Percentiles rank a stretch among this genome's conserved stretches.
Conservation (phyloP, 2,888 invertebrate genomes). For the Thysanoteuthis rhombus region DNA sequence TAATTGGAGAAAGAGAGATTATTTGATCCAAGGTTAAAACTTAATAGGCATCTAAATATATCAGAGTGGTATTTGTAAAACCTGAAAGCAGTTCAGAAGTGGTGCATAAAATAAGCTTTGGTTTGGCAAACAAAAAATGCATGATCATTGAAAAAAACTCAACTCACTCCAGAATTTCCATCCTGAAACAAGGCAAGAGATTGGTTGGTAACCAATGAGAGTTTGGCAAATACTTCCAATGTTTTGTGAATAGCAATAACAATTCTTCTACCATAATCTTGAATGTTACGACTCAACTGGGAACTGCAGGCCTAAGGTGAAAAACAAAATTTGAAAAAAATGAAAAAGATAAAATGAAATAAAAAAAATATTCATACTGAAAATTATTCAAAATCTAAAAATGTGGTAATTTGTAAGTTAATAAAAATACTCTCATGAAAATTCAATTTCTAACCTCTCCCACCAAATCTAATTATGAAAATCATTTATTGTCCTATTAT, state of each 20-base stretch:
- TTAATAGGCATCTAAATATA: too few relatives aligned
- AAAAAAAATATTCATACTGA: too few relatives aligned
- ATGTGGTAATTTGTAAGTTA: too few relatives aligned
- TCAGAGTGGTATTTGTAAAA: not conserved
- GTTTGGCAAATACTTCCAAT: not conserved
- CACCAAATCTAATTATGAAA: too few relatives aligned
- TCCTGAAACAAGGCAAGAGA: not conserved
- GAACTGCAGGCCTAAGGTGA: not conserved
- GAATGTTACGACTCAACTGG: not conserved
- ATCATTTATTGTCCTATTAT: too few relatives aligned
- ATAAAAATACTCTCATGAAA: too few relatives aligned
- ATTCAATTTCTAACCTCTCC: too few relatives aligned
- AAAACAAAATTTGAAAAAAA: not conserved
- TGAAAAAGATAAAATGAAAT: too few relatives aligned
- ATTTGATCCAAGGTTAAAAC: too few relatives aligned
- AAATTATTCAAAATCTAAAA: too few relatives aligned
- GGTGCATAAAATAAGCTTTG: not conserved
- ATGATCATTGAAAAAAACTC: not conserved
- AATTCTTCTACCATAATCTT: not conserved
- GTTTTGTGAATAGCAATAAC: not conserved
- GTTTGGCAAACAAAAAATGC: too few relatives aligned
- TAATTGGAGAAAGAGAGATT: too few relatives aligned
- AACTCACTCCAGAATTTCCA: slow-evolving; percentile 34
- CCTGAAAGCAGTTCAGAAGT: not conserved
- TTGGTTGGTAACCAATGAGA: not conserved